These are phyloP conservation scores for Harpagus bidentatus DNA, from an alignment of 2,113 vertebrate species.

Conservation along the genomic window DNA sequence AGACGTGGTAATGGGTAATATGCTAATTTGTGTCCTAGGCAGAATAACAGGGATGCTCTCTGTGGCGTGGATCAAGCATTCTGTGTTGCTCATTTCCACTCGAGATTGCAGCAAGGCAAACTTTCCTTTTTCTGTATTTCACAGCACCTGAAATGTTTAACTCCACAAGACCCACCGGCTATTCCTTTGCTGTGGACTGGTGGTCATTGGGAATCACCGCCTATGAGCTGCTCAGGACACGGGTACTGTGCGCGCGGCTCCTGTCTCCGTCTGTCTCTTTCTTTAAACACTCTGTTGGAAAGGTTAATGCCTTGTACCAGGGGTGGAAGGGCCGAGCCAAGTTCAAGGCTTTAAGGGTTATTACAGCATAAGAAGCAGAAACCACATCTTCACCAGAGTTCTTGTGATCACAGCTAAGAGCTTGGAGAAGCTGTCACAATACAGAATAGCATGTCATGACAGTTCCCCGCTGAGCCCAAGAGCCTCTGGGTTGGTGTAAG, in stretches of 20 bases:
- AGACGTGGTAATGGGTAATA: fast-evolving
- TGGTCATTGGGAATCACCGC: slow-evolving; percentile 86
- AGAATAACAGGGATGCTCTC: not conserved
- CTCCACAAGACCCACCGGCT: slow-evolving; percentile 79
- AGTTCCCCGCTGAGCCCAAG: not conserved
- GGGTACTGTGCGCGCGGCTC: slow-evolving; percentile 67
- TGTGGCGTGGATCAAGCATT: no score
- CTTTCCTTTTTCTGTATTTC: not conserved
- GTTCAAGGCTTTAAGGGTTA: not conserved
- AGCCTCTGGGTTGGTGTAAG: not conserved
- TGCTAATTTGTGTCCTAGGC: no score
- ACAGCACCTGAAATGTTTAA: slow-evolving; percentile 95
- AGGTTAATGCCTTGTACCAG: not conserved
- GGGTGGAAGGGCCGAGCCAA: not conserved
- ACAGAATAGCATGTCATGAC: not conserved
- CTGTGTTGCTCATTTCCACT: not conserved
- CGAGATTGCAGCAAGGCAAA: not conserved
- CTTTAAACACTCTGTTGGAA: not conserved
- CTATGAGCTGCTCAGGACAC: slow-evolving; percentile 91
- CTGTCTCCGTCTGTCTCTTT: fast-evolving
- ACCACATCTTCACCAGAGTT: not conserved
- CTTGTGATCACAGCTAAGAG: not conserved
- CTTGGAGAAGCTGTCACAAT: not conserved
- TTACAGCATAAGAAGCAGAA: not conserved
- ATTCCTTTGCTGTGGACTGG: slow-evolving; percentile 88